phyloP scores from a whole-genome alignment of 2,797 vertebrate genomes.

The Sebastes goodei region DNA sequence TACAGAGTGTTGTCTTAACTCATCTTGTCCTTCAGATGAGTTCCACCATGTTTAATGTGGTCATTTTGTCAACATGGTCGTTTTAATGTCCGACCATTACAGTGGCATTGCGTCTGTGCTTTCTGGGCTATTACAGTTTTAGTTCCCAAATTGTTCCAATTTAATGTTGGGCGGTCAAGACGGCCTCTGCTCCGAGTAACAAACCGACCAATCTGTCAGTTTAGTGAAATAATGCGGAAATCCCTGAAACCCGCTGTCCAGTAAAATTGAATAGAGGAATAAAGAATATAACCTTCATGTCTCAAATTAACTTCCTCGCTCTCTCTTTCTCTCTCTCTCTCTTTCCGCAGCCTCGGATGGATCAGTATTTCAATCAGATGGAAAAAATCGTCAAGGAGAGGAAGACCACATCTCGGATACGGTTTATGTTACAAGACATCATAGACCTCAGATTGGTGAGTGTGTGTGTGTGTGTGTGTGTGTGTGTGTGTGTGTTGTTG shows the following conservation, averaged over 20 bases:
- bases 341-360: conserved; percentile 91
- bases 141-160: conserved; percentile 21
- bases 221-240: conserved; percentile 22
- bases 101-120: neutral
- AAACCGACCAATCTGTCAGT: conserved; percentile 10
- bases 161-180: neutral
- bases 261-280: neutral
- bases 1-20: neutral
- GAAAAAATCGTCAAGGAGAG: conserved; percentile 99
- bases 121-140: conserved; percentile 13
- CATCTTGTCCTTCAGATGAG: neutral
- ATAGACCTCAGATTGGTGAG: conserved; percentile 96
- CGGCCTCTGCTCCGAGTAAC: conserved; percentile 2
- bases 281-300: conserved; percentile 9
- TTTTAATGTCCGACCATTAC: conserved; percentile 7
- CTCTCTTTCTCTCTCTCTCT: neutral
- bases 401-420: conserved; percentile 97
- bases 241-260: conserved; percentile 2
- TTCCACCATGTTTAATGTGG: conserved; percentile 26
- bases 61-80: conserved; percentile 8
- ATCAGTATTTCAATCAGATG: conserved; percentile 99
- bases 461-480: conserved; percentile 22
- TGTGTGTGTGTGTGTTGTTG: neutral
- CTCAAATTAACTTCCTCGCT: conserved; percentile 5
- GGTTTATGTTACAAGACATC: conserved; percentile 97